Evolutionary conservation across 1,140 invertebrate species (phyloP).

Genomic region (Parasteatoda tepidariorum): DNA sequence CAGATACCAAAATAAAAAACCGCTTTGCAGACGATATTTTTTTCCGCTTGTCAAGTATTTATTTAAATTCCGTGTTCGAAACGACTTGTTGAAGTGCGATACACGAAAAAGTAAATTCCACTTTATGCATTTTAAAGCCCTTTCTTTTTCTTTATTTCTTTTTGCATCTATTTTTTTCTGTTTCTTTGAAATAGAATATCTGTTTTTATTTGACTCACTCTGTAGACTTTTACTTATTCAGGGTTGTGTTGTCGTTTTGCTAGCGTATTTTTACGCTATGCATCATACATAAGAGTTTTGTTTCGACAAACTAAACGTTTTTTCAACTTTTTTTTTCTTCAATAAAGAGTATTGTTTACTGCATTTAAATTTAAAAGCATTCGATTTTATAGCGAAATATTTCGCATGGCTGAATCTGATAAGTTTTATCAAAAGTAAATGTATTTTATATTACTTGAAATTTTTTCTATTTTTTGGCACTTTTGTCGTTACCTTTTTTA

Average conservation of each 20-base stretch:
- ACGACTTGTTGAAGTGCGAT: constrained; percentile 57
- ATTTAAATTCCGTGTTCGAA: constrained; percentile 48
- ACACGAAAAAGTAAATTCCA: constrained; percentile 56
- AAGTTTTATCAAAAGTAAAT: too few species aligned
- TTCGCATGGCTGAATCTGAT: too few species aligned
- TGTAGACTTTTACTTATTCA: background rate
- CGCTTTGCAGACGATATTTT: constrained; percentile 28
- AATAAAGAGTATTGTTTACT: background rate
- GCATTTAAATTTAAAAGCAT: background rate
- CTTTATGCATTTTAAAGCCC: constrained; percentile 59
- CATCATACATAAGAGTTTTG: background rate
- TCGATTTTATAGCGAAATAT: too few species aligned
- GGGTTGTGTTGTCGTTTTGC: background rate
- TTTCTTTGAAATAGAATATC: constrained; percentile 12
- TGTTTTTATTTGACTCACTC: constrained; percentile 38
- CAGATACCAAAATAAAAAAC: constrained; percentile 26
- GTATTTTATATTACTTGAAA: too few species aligned
- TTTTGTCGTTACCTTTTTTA: too few species aligned
- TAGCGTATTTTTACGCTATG: background rate
- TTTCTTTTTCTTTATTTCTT: background rate
- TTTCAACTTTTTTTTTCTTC: background rate
- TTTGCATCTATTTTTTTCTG: constrained; percentile 8
- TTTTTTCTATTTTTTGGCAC: too few species aligned
- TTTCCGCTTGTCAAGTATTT: constrained; percentile 53
- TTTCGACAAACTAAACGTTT: too few species aligned